Base-by-base conservation (phyloP, 2,888 invertebrate genomes). In the Thereva nobilitata region DNA sequence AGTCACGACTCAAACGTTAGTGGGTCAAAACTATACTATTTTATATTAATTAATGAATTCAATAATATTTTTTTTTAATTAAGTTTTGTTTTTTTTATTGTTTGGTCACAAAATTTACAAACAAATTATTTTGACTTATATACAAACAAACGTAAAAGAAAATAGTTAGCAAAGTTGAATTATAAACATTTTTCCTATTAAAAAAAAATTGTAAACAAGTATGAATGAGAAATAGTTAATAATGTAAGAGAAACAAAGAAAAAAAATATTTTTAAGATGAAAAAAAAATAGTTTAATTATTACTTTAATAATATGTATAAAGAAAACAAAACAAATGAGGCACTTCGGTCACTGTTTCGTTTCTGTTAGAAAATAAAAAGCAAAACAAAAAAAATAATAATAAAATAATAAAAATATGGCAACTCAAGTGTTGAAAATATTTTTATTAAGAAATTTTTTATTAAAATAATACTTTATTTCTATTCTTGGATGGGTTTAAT, bases 261-360 rank as follows among this genome's bases (percentile, higher is more conserved):
- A 61, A 41, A 40, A 61, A 50, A 50, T 61, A 61, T 61, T 61
- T 59, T 61, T 61, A 61, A 61, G 61, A 61, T 42, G 40, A 23
- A 23, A 23, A 23, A 23, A 23, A 23, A 23, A 61, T 61, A 61
- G 61, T 35, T 50, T 61, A 61, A 61, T 61, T 49, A 49, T 49
- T 61, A 50, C 40, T 23, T 23, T 23, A 23, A 23, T 23, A 41
- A 50, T 61, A 61, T 50, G 49, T 61, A 61, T 40, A 50, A 50
- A 61, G 23, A 23, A 23, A 23, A 23, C 23, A 23, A 23, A 23
- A 23, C 23, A 61, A 61, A 61, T 61, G 61, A 61, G 61, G 61
- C 61, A 61, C 50, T 61, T 61, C 61, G 61, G 50, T 61, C 50
- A 61, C 61, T 50, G 61, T 61, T 61, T 61, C 61, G 61, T 61